Conservation (phyloP, 2,888 invertebrate genomes). For the Diplazon laetatorius region DNA sequence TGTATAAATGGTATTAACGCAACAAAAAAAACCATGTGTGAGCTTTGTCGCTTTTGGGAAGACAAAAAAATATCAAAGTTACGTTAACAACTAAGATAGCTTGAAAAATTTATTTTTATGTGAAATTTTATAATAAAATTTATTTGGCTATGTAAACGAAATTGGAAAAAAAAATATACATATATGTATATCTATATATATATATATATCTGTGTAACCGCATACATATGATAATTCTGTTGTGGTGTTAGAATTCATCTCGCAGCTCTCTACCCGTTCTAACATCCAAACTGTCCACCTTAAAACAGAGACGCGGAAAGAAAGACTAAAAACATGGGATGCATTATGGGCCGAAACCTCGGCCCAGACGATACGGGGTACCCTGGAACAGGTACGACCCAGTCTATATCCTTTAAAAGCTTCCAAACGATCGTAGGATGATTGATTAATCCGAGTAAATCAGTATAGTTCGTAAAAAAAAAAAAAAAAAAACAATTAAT, state of each 20-base stretch:
- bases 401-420: constrained; percentile 79
- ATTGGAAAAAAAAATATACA: no score
- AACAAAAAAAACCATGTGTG: constrained; percentile 20
- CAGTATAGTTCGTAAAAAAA: constrained; percentile 25
- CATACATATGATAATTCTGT: constrained; percentile 67
- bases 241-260: constrained; percentile 78
- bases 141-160: constrained; percentile 44
- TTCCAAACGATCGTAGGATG: constrained; percentile 75
- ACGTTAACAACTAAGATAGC: constrained; percentile 9
- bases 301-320: constrained; percentile 81
- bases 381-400: constrained; percentile 82
- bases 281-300: constrained; percentile 81
- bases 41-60: constrained; percentile 33
- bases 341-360: constrained; percentile 81
- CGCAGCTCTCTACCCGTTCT: constrained; percentile 79
- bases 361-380: constrained; percentile 82
- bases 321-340: constrained; percentile 82
- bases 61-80: background rate
- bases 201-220: constrained; percentile 50
- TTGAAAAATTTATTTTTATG: constrained; percentile 29
- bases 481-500: no score
- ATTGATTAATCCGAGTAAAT: constrained; percentile 52
- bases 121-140: constrained; percentile 32
- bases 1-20: background rate
- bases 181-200: no score